Evolutionary conservation across 2,888 invertebrate species (phyloP).

Genomic region (Caenorhabditis japonica): DNA sequence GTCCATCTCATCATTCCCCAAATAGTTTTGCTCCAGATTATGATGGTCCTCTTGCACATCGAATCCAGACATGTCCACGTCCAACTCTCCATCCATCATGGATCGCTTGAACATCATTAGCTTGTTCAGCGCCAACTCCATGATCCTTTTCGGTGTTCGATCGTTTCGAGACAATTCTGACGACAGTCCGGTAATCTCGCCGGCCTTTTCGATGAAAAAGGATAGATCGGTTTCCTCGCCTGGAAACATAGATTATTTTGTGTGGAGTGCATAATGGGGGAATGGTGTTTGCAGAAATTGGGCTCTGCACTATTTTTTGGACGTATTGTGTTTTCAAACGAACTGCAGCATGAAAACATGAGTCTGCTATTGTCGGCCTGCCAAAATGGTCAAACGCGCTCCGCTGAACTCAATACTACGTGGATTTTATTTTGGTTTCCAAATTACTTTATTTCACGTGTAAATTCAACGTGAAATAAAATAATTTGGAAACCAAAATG

Average conservation of each 20-base stretch:
- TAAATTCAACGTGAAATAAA: too few species aligned
- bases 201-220: conserved; percentile 91
- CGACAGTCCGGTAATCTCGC: conserved; percentile 84
- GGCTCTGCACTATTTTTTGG: too few species aligned
- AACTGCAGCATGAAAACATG: too few species aligned
- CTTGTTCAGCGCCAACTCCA: conserved; percentile 86
- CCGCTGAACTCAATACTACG: too few species aligned
- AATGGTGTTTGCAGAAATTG: too few species aligned
- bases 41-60: conserved; percentile 40
- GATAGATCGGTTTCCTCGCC: conserved; percentile 87
- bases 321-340: too few species aligned
- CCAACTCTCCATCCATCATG: conserved; percentile 33
- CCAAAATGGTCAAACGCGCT: too few species aligned
- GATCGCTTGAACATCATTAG: conserved; percentile 87
- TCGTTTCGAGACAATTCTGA: conserved; percentile 54
- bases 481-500: too few species aligned
- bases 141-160: conserved; percentile 81
- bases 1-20: conserved; percentile 28
- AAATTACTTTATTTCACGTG: too few species aligned
- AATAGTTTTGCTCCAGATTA: conserved; percentile 18
- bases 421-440: too few species aligned
- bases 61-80: conserved; percentile 41
- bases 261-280: too few species aligned
- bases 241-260: conserved; percentile 49
- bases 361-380: too few species aligned